Conservation (phyloP, 2,797 vertebrate genomes). For the Chromis chromis region DNA sequence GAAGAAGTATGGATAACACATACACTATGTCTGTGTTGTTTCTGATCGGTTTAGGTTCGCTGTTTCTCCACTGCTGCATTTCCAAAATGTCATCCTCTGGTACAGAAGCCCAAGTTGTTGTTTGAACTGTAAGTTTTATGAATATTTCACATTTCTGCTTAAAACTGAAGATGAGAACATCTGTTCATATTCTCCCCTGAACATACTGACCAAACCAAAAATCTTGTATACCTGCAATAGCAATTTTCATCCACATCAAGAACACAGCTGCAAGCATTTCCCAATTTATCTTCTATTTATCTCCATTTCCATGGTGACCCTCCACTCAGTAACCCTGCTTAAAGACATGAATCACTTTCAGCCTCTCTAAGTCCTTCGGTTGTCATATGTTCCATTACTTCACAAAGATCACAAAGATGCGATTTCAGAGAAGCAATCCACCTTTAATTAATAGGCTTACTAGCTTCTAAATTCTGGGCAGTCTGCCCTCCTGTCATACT, state of each 20-base stretch:
- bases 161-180: slow-evolving; percentile 5
- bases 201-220: neutral
- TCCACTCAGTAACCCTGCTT: slow-evolving; percentile 37
- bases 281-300: slow-evolving; percentile 50
- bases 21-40: neutral
- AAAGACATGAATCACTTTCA: slow-evolving; percentile 52
- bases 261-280: slow-evolving; percentile 48
- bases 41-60: neutral
- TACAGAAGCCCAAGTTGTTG: neutral
- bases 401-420: slow-evolving; percentile 65
- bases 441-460: slow-evolving; percentile 65
- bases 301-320: slow-evolving; percentile 53
- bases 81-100: neutral
- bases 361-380: slow-evolving; percentile 43
- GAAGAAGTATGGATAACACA: neutral
- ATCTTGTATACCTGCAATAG: neutral
- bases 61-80: neutral
- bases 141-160: neutral
- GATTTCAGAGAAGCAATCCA: slow-evolving; percentile 58
- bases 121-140: neutral
- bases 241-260: slow-evolving; percentile 24
- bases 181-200: slow-evolving; percentile 1
- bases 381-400: slow-evolving; percentile 69
- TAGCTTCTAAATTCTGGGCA: slow-evolving; percentile 59
- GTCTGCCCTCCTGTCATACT: slow-evolving; percentile 50